These are phyloP conservation scores for Aphelenchoides bicaudatus DNA, from an alignment of 2,888 invertebrate species.

Conservation along the genomic window DNA sequence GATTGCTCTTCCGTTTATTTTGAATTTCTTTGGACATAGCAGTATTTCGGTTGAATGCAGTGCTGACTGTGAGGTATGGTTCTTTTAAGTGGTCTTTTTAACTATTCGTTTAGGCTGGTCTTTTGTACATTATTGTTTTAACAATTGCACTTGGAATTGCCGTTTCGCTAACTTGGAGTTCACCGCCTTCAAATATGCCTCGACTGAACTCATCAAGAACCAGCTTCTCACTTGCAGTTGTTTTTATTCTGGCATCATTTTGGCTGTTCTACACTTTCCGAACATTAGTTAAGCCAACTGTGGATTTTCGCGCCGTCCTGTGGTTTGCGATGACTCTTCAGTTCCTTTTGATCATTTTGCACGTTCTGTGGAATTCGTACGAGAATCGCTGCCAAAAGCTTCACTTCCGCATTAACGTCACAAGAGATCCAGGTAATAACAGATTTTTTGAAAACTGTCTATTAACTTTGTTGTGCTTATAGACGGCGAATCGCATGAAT, in stretches of 20 bases:
- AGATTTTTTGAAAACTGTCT: conserved; percentile 65
- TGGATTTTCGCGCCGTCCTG: conserved; percentile 61
- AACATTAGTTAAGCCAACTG: conserved; percentile 62
- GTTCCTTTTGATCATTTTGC: conserved; percentile 74
- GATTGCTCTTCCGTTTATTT: conserved; percentile 44
- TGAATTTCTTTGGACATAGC: conserved; percentile 18
- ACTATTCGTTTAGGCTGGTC: conserved; percentile 33
- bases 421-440: conserved; percentile 89
- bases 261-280: conserved; percentile 97
- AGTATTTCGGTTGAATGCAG: conserved; percentile 40
- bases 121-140: conserved; percentile 47
- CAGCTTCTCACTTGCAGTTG: conserved; percentile 54
- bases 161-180: conserved; percentile 30
- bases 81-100: background rate
- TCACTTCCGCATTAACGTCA: conserved; percentile 71
- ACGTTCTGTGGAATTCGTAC: conserved; percentile 72
- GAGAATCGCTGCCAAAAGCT: conserved; percentile 88
- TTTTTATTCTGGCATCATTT: conserved; percentile 88
- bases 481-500: conserved; percentile 37
- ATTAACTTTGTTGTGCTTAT: too few species aligned
- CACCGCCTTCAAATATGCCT: conserved; percentile 50
- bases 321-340: conserved; percentile 86
- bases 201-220: conserved; percentile 46
- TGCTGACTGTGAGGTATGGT: conserved; percentile 43
- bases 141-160: conserved; percentile 40